Percentiles rank a stretch among this genome's conserved stretches.
Evolutionary conservation across 2,113 vertebrate species (phyloP).

Genomic region (Lethenteron camtschaticum): DNA sequence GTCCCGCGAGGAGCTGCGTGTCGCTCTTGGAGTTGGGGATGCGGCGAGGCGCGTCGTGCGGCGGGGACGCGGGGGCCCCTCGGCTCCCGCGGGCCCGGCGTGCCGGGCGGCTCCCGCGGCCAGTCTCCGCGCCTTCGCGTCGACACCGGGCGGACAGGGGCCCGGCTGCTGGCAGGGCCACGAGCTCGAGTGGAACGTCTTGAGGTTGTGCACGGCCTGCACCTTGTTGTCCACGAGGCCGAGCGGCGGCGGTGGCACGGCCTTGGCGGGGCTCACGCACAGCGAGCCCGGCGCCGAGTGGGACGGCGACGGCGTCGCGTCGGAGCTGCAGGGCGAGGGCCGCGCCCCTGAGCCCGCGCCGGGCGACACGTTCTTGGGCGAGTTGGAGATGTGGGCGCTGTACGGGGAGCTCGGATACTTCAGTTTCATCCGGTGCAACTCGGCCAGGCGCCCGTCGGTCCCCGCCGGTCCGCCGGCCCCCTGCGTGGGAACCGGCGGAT

Average conservation of each 20-base stretch:
- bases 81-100: too few species aligned
- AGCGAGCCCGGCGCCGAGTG: conserved; percentile 74
- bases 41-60: too few species aligned
- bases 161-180: conserved; percentile 36
- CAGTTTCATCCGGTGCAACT: conserved; percentile 43
- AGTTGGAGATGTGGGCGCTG: conserved; percentile 68
- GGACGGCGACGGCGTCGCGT: conserved; percentile 65
- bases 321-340: conserved; percentile 54
- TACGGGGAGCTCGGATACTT: conserved; percentile 91
- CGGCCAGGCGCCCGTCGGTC: conserved; percentile 21
- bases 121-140: conserved; percentile 21
- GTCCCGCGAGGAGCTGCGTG: too few species aligned
- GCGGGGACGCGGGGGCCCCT: too few species aligned
- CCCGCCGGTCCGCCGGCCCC: too few species aligned
- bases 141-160: conserved; percentile 39
- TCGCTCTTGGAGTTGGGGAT: too few species aligned
- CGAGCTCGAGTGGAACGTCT: conserved; percentile 70
- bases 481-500: too few species aligned
- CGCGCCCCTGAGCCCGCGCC: conserved; percentile 39
- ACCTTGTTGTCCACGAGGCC: conserved; percentile 78
- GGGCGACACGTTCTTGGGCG: conserved; percentile 53
- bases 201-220: conserved; percentile 79
- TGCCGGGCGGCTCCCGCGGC: too few species aligned
- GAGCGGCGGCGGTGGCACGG: conserved; percentile 33
- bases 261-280: conserved; percentile 58